Evolutionary conservation across 2,888 invertebrate species (phyloP).

Genomic region (Arrhopalites spinosus): DNA sequence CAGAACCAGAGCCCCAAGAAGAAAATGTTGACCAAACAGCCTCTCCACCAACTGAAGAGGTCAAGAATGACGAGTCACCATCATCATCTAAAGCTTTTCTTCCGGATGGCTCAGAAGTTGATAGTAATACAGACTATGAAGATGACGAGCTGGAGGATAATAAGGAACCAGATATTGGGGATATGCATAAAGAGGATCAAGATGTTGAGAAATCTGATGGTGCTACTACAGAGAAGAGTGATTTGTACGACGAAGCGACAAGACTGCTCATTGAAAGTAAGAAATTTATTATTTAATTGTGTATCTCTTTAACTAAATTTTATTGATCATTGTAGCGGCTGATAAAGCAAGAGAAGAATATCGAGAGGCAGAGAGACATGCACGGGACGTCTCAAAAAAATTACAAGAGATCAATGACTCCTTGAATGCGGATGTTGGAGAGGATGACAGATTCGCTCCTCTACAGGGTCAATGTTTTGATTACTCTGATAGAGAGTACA

Average conservation of each 20-base stretch:
- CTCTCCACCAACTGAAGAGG: no score
- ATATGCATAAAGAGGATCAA: conserved; percentile 57
- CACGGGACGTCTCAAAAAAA: conserved; percentile 74
- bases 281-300: no score
- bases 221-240: conserved; percentile 55
- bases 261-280: conserved; percentile 79
- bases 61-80: no score
- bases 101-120: no score
- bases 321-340: no score
- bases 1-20: no score
- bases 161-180: conserved; percentile 61
- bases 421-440: conserved; percentile 85
- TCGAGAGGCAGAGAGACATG: conserved; percentile 75
- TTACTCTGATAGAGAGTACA: conserved; percentile 88
- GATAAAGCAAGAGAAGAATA: conserved; percentile 78
- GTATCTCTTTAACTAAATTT: no score
- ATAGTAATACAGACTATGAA: conserved; percentile 18
- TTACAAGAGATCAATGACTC: conserved; percentile 77
- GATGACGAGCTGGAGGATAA: conserved; percentile 57
- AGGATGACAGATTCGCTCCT: conserved; percentile 84
- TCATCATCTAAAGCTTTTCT: no score
- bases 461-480: conserved; percentile 90
- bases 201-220: conserved; percentile 58
- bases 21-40: no score
- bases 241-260: conserved; percentile 88